Base-by-base conservation (phyloP, 2,888 invertebrate species). In the Bibio marci region DNA sequence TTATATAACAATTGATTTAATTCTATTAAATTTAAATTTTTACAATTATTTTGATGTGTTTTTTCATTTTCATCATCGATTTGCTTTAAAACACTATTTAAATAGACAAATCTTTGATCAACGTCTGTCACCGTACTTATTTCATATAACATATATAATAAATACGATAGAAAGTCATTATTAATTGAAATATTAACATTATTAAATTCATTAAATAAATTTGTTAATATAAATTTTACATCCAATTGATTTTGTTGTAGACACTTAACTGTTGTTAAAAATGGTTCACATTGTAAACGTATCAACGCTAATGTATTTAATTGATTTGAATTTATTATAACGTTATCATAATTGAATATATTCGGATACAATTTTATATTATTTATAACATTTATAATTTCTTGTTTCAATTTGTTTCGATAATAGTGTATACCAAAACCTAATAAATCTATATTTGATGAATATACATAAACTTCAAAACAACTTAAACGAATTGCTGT, bases 101-200 rank as follows among this genome's bases (percentile, higher is more conserved):
- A 22, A 41, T 57, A 54, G 3, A 52, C 41, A 43, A 54, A 48
- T 28, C 68, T 54, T 18, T 62, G 36, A 4, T 51, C 43, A 0
- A 55, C 45, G 39, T 67, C 66, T 2, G 50, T 48, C 5, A 52
- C 40, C 0, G 61, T 51, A 15, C 66, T 60, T 2, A 48, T 47
- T 46, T 66, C 64, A 42, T 65, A 69, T 32, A 67, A 49, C 35
- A 64, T 56, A 13, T 63, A 53, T 17, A 67, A 40, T 5, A 61
- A 50, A 42, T 57, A 55, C 4, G 50, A 51, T 1, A 47, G 12
- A 13, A 52, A 13, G 5, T 50, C 19, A 30, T 41, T 18, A 25
- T 37, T 18, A 19, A 40, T 44, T 35, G 5, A 47, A 45, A 2
- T 49, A 41, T 2, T 41, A 39, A 27, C 41, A 43, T 8, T 53